A percentile compares a stretch with the other conserved stretches of the same genome.
phyloP scores from a whole-genome alignment of 2,888 invertebrate species.

The Aspidiotus rigidus region DNA sequence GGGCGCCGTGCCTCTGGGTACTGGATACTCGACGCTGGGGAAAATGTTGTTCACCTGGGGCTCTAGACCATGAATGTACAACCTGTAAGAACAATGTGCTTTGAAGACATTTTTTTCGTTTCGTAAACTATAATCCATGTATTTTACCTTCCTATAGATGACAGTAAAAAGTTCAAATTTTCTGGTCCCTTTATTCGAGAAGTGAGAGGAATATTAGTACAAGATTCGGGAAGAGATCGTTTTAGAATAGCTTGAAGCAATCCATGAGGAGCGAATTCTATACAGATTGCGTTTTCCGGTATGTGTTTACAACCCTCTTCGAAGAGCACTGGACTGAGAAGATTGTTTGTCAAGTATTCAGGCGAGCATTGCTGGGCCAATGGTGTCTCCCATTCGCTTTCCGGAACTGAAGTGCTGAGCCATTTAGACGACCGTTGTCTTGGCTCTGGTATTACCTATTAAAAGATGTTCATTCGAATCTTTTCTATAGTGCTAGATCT shows the following conservation, averaged over 20 bases:
- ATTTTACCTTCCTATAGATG: slow-evolving; percentile 55
- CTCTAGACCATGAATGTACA: slow-evolving; percentile 67
- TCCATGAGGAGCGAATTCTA: slow-evolving; percentile 84
- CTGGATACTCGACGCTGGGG: slow-evolving; percentile 66
- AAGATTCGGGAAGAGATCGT: slow-evolving; percentile 44
- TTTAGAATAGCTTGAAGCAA: slow-evolving; percentile 76
- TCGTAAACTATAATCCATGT: no score
- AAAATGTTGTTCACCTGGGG: slow-evolving; percentile 66
- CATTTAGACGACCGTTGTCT: slow-evolving; percentile 50
- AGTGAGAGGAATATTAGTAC: slow-evolving; percentile 64
- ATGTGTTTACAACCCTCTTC: slow-evolving; percentile 71
- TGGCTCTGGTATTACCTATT: slow-evolving; percentile 45
- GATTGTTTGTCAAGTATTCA: slow-evolving; percentile 58
- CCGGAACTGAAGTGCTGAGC: slow-evolving; percentile 56
- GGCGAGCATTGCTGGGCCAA: slow-evolving; percentile 51
- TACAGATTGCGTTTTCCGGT: slow-evolving; percentile 67
- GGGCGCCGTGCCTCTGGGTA: slow-evolving; percentile 75
- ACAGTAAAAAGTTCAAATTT: slow-evolving; percentile 50
- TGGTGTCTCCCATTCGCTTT: slow-evolving; percentile 51
- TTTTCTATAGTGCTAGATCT: neutral
- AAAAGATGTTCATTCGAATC: neutral
- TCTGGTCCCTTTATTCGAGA: slow-evolving; percentile 49
- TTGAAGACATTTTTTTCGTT: neutral
- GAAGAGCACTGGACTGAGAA: slow-evolving; percentile 56
- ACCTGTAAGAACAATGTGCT: slow-evolving; percentile 40